Percentiles rank a stretch among this genome's conserved stretches.
Conservation (phyloP, 1,140 invertebrate genomes). For the Melanaphis sacchari region DNA sequence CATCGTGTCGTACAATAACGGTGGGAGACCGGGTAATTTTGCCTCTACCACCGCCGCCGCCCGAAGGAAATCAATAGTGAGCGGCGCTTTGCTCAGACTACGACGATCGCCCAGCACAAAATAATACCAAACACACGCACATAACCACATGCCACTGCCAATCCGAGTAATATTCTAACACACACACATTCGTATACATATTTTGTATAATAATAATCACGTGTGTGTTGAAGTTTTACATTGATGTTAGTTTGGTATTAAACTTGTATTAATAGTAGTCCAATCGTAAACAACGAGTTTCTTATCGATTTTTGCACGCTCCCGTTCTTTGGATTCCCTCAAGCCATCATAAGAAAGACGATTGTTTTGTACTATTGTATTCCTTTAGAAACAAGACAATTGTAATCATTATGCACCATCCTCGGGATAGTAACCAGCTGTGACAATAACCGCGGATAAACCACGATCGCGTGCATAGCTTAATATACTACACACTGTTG, state of each 20-base stretch:
- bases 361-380: not conserved
- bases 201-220: not conserved
- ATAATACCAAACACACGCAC: not conserved
- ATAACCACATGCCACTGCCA: too few relatives aligned
- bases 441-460: not conserved
- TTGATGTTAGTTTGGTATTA: not conserved
- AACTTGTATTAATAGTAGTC: not conserved
- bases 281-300: not conserved
- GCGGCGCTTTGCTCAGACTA: not conserved
- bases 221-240: not conserved
- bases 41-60: not conserved
- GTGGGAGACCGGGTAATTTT: slow-evolving; percentile 17
- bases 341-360: not conserved
- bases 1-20: slow-evolving; percentile 26
- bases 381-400: not conserved
- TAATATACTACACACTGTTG: too few relatives aligned
- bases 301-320: not conserved
- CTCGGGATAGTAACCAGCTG: not conserved
- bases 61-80: slow-evolving; percentile 47
- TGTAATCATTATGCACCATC: not conserved
- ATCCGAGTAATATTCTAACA: not conserved
- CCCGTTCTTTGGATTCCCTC: not conserved
- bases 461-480: not conserved
- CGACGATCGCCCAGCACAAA: not conserved
- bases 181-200: not conserved